These are phyloP conservation scores for Sitta carolinensis DNA, from an alignment of 2,797 vertebrate species.

Conservation along the genomic window DNA sequence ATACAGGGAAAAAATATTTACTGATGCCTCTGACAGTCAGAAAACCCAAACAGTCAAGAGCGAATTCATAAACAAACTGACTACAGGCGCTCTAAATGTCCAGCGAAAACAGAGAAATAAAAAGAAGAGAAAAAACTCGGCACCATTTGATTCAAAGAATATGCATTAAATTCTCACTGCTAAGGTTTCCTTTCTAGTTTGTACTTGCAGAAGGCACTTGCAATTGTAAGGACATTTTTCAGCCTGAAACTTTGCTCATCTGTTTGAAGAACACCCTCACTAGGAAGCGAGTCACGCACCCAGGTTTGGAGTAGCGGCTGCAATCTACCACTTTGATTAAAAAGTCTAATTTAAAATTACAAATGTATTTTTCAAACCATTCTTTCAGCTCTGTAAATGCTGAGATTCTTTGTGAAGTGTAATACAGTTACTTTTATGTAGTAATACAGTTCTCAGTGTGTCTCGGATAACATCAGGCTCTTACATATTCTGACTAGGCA, in stretches of 20 bases:
- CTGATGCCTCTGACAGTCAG: not conserved
- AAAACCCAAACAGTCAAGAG: not conserved
- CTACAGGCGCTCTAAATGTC: not conserved
- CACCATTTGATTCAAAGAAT: not conserved
- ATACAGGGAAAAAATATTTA: not conserved
- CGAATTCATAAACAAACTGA: not conserved
- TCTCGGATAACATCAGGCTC: conserved; percentile 6
- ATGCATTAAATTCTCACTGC: not conserved
- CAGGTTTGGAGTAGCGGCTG: not conserved
- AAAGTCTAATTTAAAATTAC: conserved; percentile 55
- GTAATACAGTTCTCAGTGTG: not conserved
- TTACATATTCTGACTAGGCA: not conserved
- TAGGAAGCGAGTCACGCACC: not conserved
- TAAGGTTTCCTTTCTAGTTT: not conserved
- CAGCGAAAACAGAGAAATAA: not conserved
- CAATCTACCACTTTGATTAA: conserved; percentile 48
- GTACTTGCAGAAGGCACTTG: not conserved
- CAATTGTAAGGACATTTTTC: not conserved
- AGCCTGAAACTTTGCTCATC: conserved; percentile 27
- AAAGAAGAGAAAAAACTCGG: not conserved
- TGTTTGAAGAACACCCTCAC: conserved; percentile 32
- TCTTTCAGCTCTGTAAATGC: conserved; percentile 3
- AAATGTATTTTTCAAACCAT: not conserved
- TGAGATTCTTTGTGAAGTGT: conserved; percentile 1
- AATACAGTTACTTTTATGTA: not conserved